phyloP scores from a whole-genome alignment of 2,888 invertebrate species.

The Drosophila meridionalis region DNA sequence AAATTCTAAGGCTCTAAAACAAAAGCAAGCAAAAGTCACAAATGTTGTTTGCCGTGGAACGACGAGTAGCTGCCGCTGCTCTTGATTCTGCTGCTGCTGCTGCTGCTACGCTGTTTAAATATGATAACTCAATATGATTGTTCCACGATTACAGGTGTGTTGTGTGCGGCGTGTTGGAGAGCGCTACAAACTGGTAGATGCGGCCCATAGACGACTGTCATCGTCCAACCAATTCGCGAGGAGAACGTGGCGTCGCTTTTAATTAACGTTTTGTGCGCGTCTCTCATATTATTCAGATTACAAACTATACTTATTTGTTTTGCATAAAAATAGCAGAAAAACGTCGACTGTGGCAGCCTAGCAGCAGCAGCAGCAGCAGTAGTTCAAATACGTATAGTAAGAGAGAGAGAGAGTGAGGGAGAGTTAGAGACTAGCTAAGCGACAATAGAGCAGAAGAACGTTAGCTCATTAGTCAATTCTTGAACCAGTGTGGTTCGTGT shows the following conservation, averaged over 20 bases:
- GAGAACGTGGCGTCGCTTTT: slow-evolving; percentile 50
- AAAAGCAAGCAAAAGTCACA: slow-evolving; percentile 63
- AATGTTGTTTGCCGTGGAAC: slow-evolving; percentile 44
- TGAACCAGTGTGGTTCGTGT: slow-evolving; percentile 71
- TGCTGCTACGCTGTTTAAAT: slow-evolving; percentile 50
- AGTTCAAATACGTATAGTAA: slow-evolving; percentile 34
- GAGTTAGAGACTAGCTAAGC: slow-evolving; percentile 6
- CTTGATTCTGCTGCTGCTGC: slow-evolving; percentile 1
- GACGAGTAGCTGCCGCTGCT: slow-evolving; percentile 22
- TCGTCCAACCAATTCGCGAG: slow-evolving; percentile 16
- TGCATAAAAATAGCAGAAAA: slow-evolving; percentile 72
- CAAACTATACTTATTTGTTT: slow-evolving; percentile 75
- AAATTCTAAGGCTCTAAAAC: slow-evolving; percentile 47
- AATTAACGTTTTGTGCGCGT: slow-evolving; percentile 63
- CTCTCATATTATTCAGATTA: slow-evolving; percentile 73
- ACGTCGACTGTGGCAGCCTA: slow-evolving; percentile 19
- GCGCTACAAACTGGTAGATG: slow-evolving; percentile 53
- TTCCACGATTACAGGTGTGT: slow-evolving; percentile 78
- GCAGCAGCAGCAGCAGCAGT: slow-evolving; percentile 1
- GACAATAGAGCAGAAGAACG: slow-evolving; percentile 44
- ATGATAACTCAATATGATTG: slow-evolving; percentile 72
- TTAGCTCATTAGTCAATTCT: slow-evolving; percentile 72
- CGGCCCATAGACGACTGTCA: slow-evolving; percentile 34
- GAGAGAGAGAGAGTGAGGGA: not conserved
- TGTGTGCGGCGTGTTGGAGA: slow-evolving; percentile 36